Evolutionary conservation across 2,113 vertebrate species (phyloP).

Genomic region (Xenopus laevis): DNA sequence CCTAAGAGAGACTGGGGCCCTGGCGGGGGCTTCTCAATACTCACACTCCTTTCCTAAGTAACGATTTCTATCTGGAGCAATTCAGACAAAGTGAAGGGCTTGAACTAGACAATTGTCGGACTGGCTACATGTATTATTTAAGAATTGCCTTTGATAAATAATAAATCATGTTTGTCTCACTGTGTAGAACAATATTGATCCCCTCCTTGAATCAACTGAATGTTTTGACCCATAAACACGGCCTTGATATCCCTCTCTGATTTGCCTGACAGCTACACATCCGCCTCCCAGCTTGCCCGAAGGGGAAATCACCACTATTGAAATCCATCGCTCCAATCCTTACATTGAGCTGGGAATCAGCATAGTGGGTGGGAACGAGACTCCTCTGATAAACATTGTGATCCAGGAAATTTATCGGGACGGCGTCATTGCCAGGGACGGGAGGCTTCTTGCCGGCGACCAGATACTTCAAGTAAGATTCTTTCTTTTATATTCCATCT

Average conservation of each 20-base stretch:
- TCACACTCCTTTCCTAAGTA: too few species aligned
- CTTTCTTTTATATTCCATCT: neutral
- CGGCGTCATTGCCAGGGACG: conserved; percentile 90
- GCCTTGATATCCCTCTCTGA: conserved; percentile 47
- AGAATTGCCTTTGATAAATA: neutral
- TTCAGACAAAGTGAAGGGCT: too few species aligned
- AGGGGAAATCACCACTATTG: conserved; percentile 94
- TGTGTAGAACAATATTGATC: conserved; percentile 33
- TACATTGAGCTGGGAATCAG: conserved; percentile 95
- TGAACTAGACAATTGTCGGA: too few species aligned
- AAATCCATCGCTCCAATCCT: conserved; percentile 91
- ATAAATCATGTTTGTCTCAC: neutral
- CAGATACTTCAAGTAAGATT: conserved; percentile 88
- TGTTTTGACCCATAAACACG: conserved; percentile 45
- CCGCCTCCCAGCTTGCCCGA: conserved; percentile 89
- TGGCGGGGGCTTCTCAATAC: too few species aligned
- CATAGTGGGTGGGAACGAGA: conserved; percentile 95
- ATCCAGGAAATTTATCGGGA: conserved; percentile 97
- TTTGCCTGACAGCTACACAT: conserved; percentile 65
- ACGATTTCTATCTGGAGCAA: too few species aligned
- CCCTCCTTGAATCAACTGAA: conserved; percentile 45
- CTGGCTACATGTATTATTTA: neutral
- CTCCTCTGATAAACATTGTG: conserved; percentile 94
- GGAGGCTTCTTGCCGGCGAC: conserved; percentile 92
- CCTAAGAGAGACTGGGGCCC: too few species aligned